Evolutionary conservation across 2,888 invertebrate species (phyloP).

Genomic region (Eilema depressum): DNA sequence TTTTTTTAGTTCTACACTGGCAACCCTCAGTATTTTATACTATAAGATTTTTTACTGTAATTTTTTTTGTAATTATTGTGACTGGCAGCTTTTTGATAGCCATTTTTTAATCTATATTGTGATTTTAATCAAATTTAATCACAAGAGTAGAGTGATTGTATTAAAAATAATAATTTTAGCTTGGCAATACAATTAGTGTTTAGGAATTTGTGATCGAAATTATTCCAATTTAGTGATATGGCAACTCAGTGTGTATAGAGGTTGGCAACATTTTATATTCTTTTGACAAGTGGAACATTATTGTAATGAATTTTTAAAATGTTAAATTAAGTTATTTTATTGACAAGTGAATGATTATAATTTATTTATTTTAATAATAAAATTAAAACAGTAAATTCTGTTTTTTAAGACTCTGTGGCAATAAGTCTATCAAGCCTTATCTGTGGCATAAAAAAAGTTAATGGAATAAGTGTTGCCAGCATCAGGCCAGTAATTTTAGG

Average conservation of each 20-base stretch:
- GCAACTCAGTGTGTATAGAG: slow-evolving; percentile 23
- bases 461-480: slow-evolving; percentile 46
- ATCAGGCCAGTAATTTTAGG: slow-evolving; percentile 44
- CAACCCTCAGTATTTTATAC: slow-evolving; percentile 47
- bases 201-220: slow-evolving; percentile 46
- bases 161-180: slow-evolving; percentile 21
- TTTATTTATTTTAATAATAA: slow-evolving; percentile 5
- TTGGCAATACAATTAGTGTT: slow-evolving; percentile 42
- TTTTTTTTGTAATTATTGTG: slow-evolving; percentile 36
- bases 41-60: slow-evolving; percentile 2
- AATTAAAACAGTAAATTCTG: neutral
- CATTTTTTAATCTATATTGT: slow-evolving; percentile 36
- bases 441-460: neutral
- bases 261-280: slow-evolving; percentile 48
- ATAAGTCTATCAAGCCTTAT: neutral
- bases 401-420: neutral
- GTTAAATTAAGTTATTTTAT: neutral
- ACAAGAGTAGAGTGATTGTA: slow-evolving; percentile 18
- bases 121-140: slow-evolving; percentile 32
- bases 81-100: slow-evolving; percentile 26
- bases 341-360: neutral
- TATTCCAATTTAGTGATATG: slow-evolving; percentile 50
- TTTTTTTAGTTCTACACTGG: slow-evolving; percentile 42
- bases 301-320: neutral
- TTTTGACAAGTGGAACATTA: neutral